These are phyloP conservation scores for Apus apus DNA, from an alignment of 2,113 vertebrate genomes.

Conservation along the genomic window DNA sequence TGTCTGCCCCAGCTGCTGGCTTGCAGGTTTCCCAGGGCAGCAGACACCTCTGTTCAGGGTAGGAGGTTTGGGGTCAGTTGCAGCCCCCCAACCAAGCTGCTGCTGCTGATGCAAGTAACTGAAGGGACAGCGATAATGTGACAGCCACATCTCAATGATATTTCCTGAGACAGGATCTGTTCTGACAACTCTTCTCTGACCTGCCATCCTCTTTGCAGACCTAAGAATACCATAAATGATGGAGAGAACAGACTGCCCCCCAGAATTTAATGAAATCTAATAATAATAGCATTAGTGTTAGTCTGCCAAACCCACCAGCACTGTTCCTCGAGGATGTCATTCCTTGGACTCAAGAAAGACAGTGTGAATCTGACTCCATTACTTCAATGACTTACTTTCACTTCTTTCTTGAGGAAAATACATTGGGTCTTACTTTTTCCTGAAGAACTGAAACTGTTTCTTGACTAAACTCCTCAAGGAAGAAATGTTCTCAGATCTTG, in stretches of 20 bases:
- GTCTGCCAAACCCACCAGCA: not conserved
- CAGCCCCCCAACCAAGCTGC: not conserved
- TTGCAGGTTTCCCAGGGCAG: not conserved
- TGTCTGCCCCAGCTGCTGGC: accelerated
- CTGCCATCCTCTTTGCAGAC: not conserved
- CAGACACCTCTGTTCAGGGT: not conserved
- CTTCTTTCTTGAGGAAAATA: not conserved
- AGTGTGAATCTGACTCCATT: not conserved
- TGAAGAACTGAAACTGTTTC: not conserved
- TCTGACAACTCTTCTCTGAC: not conserved
- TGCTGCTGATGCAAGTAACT: not conserved
- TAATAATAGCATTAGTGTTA: not conserved
- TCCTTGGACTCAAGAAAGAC: not conserved
- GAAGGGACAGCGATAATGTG: not conserved
- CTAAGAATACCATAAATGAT: not conserved
- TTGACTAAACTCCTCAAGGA: not conserved
- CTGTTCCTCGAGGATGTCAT: accelerated
- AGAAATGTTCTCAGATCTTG: not conserved
- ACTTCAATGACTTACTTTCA: not conserved
- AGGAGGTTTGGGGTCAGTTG: not conserved
- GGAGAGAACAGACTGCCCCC: not conserved
- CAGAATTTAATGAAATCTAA: not conserved
- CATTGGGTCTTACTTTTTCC: not conserved
- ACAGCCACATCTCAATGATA: not conserved
- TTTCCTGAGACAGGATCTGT: not conserved